These are phyloP conservation scores for Rugalucina vietnamica DNA, from an alignment of 2,888 invertebrate species.

Conservation along the genomic window DNA sequence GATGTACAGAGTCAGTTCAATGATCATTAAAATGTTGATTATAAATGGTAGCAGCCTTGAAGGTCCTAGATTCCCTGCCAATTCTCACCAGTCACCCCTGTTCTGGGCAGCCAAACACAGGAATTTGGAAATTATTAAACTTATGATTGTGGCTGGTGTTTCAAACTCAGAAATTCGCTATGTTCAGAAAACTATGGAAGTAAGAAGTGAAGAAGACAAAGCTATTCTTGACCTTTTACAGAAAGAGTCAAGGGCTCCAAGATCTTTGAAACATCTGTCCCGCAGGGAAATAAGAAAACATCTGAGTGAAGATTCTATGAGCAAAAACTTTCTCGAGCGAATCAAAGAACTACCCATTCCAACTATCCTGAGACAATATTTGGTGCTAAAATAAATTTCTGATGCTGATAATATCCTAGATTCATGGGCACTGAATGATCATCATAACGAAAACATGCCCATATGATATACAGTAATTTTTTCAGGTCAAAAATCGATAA, in stretches of 20 bases:
- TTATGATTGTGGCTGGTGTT: constrained; percentile 74
- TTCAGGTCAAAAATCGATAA: no score
- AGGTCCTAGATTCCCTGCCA: constrained; percentile 69
- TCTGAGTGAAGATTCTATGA: constrained; percentile 67
- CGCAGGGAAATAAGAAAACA: constrained; percentile 68
- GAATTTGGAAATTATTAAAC: constrained; percentile 74
- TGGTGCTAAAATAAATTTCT: constrained; percentile 61
- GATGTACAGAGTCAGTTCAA: constrained; percentile 77
- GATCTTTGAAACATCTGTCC: constrained; percentile 74
- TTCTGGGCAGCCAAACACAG: constrained; percentile 79
- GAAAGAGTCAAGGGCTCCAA: constrained; percentile 69
- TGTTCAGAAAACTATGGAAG: constrained; percentile 70
- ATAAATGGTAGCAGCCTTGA: constrained; percentile 76
- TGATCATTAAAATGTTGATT: constrained; percentile 76
- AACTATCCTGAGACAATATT: constrained; percentile 72
- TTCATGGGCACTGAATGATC: no score
- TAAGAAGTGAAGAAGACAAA: constrained; percentile 68
- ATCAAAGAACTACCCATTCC: constrained; percentile 73
- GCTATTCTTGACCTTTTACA: constrained; percentile 71
- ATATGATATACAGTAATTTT: no score
- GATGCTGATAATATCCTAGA: no score
- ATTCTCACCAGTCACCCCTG: constrained; percentile 74
- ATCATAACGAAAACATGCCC: no score
- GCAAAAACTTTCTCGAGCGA: constrained; percentile 72
- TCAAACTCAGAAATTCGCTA: constrained; percentile 73